Evolutionary conservation across 2,888 invertebrate genomes (phyloP).

Genomic region (Drosophila dives): DNA sequence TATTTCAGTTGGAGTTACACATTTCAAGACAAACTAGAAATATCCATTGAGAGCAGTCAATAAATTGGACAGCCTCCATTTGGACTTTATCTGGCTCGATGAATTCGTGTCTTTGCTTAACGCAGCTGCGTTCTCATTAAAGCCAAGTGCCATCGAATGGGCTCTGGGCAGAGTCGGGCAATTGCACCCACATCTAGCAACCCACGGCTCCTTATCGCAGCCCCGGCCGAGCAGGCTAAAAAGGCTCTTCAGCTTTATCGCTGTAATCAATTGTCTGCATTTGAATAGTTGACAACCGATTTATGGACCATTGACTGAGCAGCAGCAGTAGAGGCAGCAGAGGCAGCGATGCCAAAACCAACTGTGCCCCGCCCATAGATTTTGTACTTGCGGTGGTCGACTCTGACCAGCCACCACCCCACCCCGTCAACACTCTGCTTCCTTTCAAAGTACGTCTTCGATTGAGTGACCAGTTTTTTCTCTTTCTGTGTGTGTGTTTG

Average conservation of each 20-base stretch:
- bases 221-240: slow-evolving; percentile 34
- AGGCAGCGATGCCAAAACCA: slow-evolving; percentile 34
- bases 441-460: slow-evolving; percentile 34
- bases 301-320: slow-evolving; percentile 79
- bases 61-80: slow-evolving; percentile 10
- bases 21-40: not conserved
- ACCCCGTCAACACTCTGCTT: not conserved
- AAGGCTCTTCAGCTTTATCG: slow-evolving; percentile 78
- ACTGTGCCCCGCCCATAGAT: slow-evolving; percentile 48
- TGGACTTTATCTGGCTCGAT: slow-evolving; percentile 27
- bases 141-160: slow-evolving; percentile 33
- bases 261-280: slow-evolving; percentile 79
- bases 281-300: slow-evolving; percentile 82
- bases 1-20: not conserved
- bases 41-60: not conserved
- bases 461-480: slow-evolving; percentile 37
- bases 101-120: slow-evolving; percentile 42
- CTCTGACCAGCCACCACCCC: slow-evolving; percentile 15
- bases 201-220: not conserved
- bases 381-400: slow-evolving; percentile 68
- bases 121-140: slow-evolving; percentile 74
- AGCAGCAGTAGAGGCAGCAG: slow-evolving; percentile 40
- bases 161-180: slow-evolving; percentile 7
- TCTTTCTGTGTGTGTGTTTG: slow-evolving; percentile 12
- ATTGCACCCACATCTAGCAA: slow-evolving; percentile 12